Percentiles rank a stretch among this genome's conserved stretches.
These are phyloP conservation scores for Zaprionus capensis DNA, from an alignment of 1,140 invertebrate genomes.

Conservation along the genomic window DNA sequence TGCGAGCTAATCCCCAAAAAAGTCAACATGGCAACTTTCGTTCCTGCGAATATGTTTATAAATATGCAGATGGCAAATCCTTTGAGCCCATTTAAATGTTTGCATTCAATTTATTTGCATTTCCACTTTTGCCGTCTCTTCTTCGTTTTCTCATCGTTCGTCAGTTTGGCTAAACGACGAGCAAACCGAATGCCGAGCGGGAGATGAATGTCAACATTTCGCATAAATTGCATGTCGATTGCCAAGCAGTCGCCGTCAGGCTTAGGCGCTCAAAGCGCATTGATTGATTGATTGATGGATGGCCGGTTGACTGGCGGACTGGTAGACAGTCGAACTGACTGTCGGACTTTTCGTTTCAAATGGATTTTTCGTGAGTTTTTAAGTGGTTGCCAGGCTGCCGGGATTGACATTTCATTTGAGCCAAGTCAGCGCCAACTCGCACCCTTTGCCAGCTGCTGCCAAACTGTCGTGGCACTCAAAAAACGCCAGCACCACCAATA, in stretches of 20 bases:
- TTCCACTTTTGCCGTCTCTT: constrained; percentile 16
- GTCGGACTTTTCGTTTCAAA: constrained; percentile 24
- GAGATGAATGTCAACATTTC: constrained; percentile 78
- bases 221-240: constrained; percentile 78
- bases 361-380: constrained; percentile 31
- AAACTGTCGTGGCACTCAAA: background rate
- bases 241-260: constrained; percentile 44
- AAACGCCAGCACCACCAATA: background rate
- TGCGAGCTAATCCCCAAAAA: background rate
- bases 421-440: background rate
- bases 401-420: constrained; percentile 61
- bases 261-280: constrained; percentile 45
- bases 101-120: constrained; percentile 64
- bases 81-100: constrained; percentile 73
- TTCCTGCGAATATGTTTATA: constrained; percentile 28
- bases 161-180: constrained; percentile 35
- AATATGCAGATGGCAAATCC: constrained; percentile 50
- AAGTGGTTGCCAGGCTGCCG: constrained; percentile 33
- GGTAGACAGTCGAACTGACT: constrained; percentile 10
- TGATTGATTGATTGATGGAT: constrained; percentile 62
- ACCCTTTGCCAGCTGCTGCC: constrained; percentile 18
- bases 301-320: constrained; percentile 19
- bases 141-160: background rate
- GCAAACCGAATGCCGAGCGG: constrained; percentile 41
- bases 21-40: constrained; percentile 13